Base-by-base conservation (phyloP, 2,888 invertebrate genomes). In the Drosophila mettleri region DNA sequence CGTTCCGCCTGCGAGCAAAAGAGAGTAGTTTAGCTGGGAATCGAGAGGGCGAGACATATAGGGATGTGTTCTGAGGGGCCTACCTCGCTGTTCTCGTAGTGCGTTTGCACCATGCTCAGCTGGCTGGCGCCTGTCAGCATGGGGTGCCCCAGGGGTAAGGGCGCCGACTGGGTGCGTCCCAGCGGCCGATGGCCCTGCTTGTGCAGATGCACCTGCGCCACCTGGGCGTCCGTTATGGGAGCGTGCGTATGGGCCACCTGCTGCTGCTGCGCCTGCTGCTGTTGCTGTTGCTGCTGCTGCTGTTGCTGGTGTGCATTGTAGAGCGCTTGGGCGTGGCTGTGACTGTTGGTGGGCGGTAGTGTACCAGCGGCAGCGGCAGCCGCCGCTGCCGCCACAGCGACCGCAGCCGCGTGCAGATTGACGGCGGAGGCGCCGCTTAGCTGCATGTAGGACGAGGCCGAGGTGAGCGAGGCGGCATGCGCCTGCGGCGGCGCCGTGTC, bases 81-180 rank as follows among this genome's bases (percentile, higher is more conserved):
- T 69, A 92, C 92, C 86, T 92, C 92, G 77, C 91, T 92, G 58
- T 92, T 92, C 80, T 92, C 92, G 70, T 92, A 92, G 75, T 92
- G 92, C 27, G 92, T 92, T 64, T 92, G 92, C 3, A 82, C 92
- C 55, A 92, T 90, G 59, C 90, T 91, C 34, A 92, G 75, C 59
- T 91, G 90, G 12, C 93, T 93, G 33, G 86, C 83, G 6, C 92
- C 92, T 52, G 94, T 94, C 59, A 98, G 94, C 94, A 97, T 95
- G 24, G 98, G 97, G 93, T 98, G 97, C 1, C 98, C 98, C 60
- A 98, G 93, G 27, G 97, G 97, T 81, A 98, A 93, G 1, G 98
- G 98, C 3, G 98, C 98, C 46, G 98, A 98, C 93, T 98, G 98
- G 64, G 98, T 98, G 90, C 98, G 95, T 65, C 98, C 97, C 83